Base-by-base conservation (phyloP, 2,113 vertebrate species). In the Mormyrus iriodes region DNA sequence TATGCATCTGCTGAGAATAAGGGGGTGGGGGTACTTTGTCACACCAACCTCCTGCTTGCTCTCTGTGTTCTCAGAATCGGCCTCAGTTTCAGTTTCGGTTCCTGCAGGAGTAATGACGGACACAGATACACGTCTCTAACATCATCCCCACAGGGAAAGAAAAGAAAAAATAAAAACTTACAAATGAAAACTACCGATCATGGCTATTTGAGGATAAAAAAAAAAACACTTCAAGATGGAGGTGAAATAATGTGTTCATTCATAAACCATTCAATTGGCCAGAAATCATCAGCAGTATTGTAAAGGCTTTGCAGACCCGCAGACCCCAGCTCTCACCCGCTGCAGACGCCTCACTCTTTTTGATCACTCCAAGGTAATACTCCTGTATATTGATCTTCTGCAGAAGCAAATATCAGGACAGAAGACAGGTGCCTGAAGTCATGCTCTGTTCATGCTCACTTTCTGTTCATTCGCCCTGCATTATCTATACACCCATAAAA, bases 301-400 rank as follows among this genome's bases (percentile, higher is more conserved):
- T 39, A 79, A 35, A 19, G 35, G 12, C n/a, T 69, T n/a, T n/a
- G 13, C n/a, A 27, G 61, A 12, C 27, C n/a, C 61, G 13, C n/a
- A 27, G 61, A 12, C 27, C 27, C n/a, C 61, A 42, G 73, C 13
- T 79, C 73, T 84, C 90, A 97, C 98, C 97, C 94, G 96, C 91
- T 90, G 96, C 95, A 85, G 95, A 91, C 0, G 95, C 91, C 0
- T 96, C 92, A 87, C 91, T 96, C 93, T 95, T 97, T 89, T 95
- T 94, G 89, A 95, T 93, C 95, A 95, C 97, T 12, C 99, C 99
- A 92, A 99, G 96, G 89, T 96, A 99, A 94, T 99, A 99, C 86
- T 99, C 99, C 55, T 99, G 99, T 91, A 99, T 95, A 93, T 95
- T 98, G 88, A 97, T 95, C 94, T 99, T 99, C 98, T 99, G 76